Conservation (phyloP, 2,888 invertebrate genomes). For the Exocentrus adspersus region DNA sequence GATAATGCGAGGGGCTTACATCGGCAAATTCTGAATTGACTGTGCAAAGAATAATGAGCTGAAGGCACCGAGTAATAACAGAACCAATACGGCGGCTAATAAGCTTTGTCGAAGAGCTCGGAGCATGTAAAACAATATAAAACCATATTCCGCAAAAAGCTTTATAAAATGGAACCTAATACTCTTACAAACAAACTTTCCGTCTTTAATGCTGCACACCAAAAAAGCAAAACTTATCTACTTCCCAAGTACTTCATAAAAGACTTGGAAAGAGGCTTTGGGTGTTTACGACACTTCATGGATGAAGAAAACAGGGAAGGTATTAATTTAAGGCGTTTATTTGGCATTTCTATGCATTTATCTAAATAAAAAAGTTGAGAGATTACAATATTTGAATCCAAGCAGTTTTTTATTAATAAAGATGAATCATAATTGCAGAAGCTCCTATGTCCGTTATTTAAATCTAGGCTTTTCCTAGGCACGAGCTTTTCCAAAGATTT, state of each 20-base stretch:
- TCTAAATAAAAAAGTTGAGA: too few relatives aligned
- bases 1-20: too few relatives aligned
- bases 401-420: background rate
- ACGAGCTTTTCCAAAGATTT: background rate
- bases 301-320: slow-evolving; percentile 5
- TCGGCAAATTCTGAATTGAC: too few relatives aligned
- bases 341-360: too few relatives aligned
- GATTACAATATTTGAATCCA: too few relatives aligned
- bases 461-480: background rate
- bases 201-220: slow-evolving; percentile 10
- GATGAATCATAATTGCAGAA: background rate
- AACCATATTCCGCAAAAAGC: background rate
- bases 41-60: too few relatives aligned
- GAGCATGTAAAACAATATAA: too few relatives aligned
- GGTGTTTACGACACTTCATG: slow-evolving; percentile 1
- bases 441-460: slow-evolving; percentile 2
- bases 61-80: too few relatives aligned
- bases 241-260: slow-evolving; percentile 13
- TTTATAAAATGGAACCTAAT: background rate
- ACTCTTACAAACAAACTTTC: slow-evolving; percentile 4
- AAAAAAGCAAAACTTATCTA: slow-evolving; percentile 12
- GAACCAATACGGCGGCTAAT: too few relatives aligned
- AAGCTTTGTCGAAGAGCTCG: too few relatives aligned
- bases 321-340: slow-evolving; percentile 7
- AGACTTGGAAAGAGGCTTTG: slow-evolving; percentile 2